A percentile compares a stretch with the other conserved stretches of the same genome.
Conservation (phyloP, 1,140 invertebrate species). For the Cydia pomonella region DNA sequence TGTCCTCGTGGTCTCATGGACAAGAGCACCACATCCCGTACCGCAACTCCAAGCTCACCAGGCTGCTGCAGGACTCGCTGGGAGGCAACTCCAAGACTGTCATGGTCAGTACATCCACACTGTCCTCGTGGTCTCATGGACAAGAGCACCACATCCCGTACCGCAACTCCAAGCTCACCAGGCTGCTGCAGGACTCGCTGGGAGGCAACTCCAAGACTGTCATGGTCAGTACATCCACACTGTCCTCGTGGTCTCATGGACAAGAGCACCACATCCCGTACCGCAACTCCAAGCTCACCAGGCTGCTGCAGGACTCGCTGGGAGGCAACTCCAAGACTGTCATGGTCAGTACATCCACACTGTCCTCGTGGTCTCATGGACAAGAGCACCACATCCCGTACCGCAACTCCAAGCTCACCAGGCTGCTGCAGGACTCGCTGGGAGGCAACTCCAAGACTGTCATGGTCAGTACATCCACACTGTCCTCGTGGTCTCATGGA, state of each 20-base stretch:
- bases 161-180: constrained; percentile 95
- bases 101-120: not conserved
- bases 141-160: constrained; percentile 91
- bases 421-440: constrained; percentile 95
- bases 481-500: no score
- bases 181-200: constrained; percentile 95
- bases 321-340: constrained; percentile 98
- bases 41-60: constrained; percentile 95
- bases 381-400: constrained; percentile 97
- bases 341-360: constrained; percentile 91
- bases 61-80: constrained; percentile 95
- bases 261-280: constrained; percentile 97
- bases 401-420: constrained; percentile 95
- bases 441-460: constrained; percentile 98
- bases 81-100: constrained; percentile 98
- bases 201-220: constrained; percentile 99
- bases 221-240: constrained; percentile 85
- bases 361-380: no score
- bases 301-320: constrained; percentile 95
- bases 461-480: constrained; percentile 84
- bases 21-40: constrained; percentile 89
- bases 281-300: constrained; percentile 95
- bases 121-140: no score
- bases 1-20: no score
- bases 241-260: no score